These are phyloP conservation scores for Hermaeophaga mercurialis DNA, from an alignment of 2,888 invertebrate species.

Conservation along the genomic window DNA sequence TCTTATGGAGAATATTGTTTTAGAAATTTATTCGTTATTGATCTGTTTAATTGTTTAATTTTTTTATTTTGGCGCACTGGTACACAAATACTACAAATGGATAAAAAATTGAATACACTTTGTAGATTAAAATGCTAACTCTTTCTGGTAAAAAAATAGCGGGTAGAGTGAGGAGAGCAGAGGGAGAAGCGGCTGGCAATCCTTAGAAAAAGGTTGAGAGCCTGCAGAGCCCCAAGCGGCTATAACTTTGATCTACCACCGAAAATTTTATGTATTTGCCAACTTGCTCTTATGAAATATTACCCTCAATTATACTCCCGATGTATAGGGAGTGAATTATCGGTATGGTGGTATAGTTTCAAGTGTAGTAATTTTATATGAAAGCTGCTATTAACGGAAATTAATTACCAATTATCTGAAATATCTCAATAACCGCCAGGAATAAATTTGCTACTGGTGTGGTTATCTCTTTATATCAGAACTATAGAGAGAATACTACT, in stretches of 20 bases:
- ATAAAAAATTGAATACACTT: not conserved
- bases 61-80: no score
- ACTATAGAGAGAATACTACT: not conserved
- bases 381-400: slow-evolving; percentile 33
- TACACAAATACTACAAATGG: not conserved
- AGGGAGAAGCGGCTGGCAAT: slow-evolving; percentile 17
- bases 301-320: slow-evolving; percentile 42
- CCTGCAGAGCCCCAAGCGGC: slow-evolving; percentile 43
- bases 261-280: slow-evolving; percentile 51
- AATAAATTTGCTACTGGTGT: slow-evolving; percentile 22
- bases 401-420: slow-evolving; percentile 36
- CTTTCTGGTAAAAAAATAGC: slow-evolving; percentile 12
- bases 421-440: slow-evolving; percentile 28
- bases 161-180: slow-evolving; percentile 41
- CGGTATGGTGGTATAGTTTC: slow-evolving; percentile 35
- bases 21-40: no score
- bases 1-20: no score
- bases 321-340: slow-evolving; percentile 41
- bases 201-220: slow-evolving; percentile 28
- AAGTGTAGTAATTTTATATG: slow-evolving; percentile 35
- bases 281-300: slow-evolving; percentile 46
- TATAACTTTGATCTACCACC: slow-evolving; percentile 52
- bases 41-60: no score
- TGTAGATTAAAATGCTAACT: no score
- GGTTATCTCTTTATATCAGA: slow-evolving; percentile 7